Evolutionary conservation across 1,140 invertebrate genomes (phyloP).

Genomic region (Camponotus floridanus): DNA sequence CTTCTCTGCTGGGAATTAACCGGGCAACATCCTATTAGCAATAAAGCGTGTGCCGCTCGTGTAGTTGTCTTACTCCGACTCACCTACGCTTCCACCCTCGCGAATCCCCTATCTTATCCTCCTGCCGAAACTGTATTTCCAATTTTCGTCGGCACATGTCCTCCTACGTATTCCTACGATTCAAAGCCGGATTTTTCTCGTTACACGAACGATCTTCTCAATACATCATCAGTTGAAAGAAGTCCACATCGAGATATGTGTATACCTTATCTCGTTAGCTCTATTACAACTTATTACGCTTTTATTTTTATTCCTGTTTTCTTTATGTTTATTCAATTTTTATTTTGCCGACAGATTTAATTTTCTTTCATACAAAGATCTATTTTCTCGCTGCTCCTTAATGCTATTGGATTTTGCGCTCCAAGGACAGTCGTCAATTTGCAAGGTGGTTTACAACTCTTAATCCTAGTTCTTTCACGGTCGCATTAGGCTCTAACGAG

Average conservation of each 20-base stretch:
- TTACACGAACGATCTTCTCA: neutral
- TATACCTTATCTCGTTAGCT: neutral
- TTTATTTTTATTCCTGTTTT: neutral
- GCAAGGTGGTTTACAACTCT: slow-evolving; percentile 79
- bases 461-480: slow-evolving; percentile 79
- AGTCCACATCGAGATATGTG: neutral
- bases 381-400: slow-evolving; percentile 12
- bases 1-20: slow-evolving; percentile 73
- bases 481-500: slow-evolving; percentile 77
- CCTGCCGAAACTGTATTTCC: slow-evolving; percentile 44
- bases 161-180: slow-evolving; percentile 4
- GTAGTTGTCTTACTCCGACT: slow-evolving; percentile 48
- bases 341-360: neutral
- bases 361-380: neutral
- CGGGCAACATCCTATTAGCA: slow-evolving; percentile 77
- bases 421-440: slow-evolving; percentile 73
- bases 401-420: slow-evolving; percentile 35
- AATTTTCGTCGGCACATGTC: slow-evolving; percentile 46
- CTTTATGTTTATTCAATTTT: neutral
- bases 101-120: slow-evolving; percentile 38
- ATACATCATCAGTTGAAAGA: neutral
- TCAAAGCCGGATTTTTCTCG: slow-evolving; percentile 10
- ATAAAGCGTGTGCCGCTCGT: slow-evolving; percentile 74
- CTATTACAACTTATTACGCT: neutral
- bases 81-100: slow-evolving; percentile 9